Conservation (phyloP, 2,888 invertebrate species). For the Cosmopolites sordidus region DNA sequence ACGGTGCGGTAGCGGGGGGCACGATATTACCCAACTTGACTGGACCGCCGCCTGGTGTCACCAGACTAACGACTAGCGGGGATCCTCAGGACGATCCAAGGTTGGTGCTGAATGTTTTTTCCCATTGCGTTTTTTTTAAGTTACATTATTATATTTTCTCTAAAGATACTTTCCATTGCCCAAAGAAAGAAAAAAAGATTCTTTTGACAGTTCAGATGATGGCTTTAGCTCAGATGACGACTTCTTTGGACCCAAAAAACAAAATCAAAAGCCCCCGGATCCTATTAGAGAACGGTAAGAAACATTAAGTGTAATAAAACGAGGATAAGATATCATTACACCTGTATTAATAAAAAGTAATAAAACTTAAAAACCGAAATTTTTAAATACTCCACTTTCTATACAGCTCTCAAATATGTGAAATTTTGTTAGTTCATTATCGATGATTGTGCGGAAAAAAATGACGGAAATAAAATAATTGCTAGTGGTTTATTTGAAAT, state of each 20-base stretch:
- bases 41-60: slow-evolving; percentile 44
- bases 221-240: slow-evolving; percentile 59
- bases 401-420: too few species aligned
- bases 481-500: too few species aligned
- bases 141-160: neutral
- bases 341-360: too few species aligned
- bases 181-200: slow-evolving; percentile 65
- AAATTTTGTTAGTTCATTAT: too few species aligned
- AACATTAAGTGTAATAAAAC: too few species aligned
- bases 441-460: too few species aligned
- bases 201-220: slow-evolving; percentile 64
- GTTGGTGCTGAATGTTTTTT: slow-evolving; percentile 6
- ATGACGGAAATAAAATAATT: too few species aligned
- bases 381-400: too few species aligned
- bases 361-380: too few species aligned
- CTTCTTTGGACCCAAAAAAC: slow-evolving; percentile 41
- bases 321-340: too few species aligned
- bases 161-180: slow-evolving; percentile 62
- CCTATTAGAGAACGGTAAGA: slow-evolving; percentile 32
- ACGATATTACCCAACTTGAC: slow-evolving; percentile 38
- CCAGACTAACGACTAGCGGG: slow-evolving; percentile 42
- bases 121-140: neutral
- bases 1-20: slow-evolving; percentile 26
- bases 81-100: slow-evolving; percentile 62
- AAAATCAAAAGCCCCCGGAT: slow-evolving; percentile 43